A percentile compares a stretch with the other conserved stretches of the same genome.
Conservation (phyloP, 2,888 invertebrate species). For the Oxytorus armatus region DNA sequence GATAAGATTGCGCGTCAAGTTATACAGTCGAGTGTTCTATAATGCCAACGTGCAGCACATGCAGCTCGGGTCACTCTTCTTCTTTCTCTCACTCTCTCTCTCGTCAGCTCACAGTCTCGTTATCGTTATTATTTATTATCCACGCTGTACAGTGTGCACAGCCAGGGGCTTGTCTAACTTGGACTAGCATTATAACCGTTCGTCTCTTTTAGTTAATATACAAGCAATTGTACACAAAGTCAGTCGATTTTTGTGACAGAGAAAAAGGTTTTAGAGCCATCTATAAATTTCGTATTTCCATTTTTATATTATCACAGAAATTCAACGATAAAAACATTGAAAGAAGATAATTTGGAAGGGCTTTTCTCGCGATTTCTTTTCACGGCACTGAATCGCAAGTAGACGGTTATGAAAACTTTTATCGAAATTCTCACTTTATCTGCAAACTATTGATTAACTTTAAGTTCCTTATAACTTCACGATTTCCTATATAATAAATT, state of each 20-base stretch:
- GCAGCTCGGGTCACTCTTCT: constrained; percentile 33
- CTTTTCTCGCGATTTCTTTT: too few relatives aligned
- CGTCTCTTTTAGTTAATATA: constrained; percentile 13
- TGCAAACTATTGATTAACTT: too few relatives aligned
- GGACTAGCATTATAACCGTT: constrained; percentile 15
- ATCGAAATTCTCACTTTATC: too few relatives aligned
- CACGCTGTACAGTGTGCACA: constrained; percentile 60
- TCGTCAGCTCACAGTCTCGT: constrained; percentile 64
- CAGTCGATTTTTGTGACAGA: constrained; percentile 1
- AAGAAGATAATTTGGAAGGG: too few relatives aligned
- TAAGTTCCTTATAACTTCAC: too few relatives aligned
- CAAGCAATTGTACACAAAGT: neutral
- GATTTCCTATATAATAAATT: too few relatives aligned
- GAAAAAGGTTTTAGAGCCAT: too few relatives aligned
- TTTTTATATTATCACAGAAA: too few relatives aligned
- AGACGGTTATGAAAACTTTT: too few relatives aligned
- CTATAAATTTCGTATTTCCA: too few relatives aligned
- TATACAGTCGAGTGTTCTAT: constrained; percentile 36
- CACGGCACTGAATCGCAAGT: too few relatives aligned
- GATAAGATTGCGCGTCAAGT: constrained; percentile 73
- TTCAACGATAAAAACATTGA: too few relatives aligned
- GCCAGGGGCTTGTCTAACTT: constrained; percentile 33
- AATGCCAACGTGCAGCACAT: constrained; percentile 16
- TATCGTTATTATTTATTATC: constrained; percentile 74
- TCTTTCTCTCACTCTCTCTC: constrained; percentile 36